Base-by-base conservation (phyloP, 2,797 vertebrate species). In the Zalophus californianus region DNA sequence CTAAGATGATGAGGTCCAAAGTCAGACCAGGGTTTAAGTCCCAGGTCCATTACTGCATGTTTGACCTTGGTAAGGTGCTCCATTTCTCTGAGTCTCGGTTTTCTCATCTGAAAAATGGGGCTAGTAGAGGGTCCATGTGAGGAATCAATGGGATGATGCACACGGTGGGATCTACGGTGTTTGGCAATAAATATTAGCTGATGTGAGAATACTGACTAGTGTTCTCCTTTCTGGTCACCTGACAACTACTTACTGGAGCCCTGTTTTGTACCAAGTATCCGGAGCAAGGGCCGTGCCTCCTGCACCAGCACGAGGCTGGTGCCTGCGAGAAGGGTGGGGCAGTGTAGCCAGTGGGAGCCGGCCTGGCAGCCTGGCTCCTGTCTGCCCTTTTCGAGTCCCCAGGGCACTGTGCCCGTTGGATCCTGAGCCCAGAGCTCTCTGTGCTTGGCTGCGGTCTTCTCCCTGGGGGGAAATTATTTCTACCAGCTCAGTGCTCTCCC, bases 361-460 rank as follows among this genome's bases (percentile, higher is more conserved):
- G 96, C 93, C 84, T 90, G 89, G 75, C 94, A 82, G 77, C 38
- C 90, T 94, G 97, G 97, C 87, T 95, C 64, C 90, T 66, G 62
- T 68, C 90, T 93, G 77, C 50, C 89, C 91, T 7, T 8, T 86
- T 80, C 1, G 18, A 73, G 62, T 87, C 93, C 94, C 91, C 54
- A 56, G 93, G 97, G 97, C 96, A 93, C 86, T 1, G 21, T 78
- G 97, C 95, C 91, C 1, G 0, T 83, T 93, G 96, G 83, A 62
- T 90, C 86, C 79, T 21, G 56, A 86, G 86, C 79, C 79, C 41
- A 35, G 72, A 75, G 75, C n/a, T 25, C 66, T 66, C 84, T 94
- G 54, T 20, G 29, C 85, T 88, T 95, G 94, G 92, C 80, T 64
- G 60, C 75, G 27, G 21, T 56, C 80, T 79, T 79, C 80, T 86